phyloP scores from a whole-genome alignment of 2,113 vertebrate genomes.

The Paramormyrops kingsleyae region DNA sequence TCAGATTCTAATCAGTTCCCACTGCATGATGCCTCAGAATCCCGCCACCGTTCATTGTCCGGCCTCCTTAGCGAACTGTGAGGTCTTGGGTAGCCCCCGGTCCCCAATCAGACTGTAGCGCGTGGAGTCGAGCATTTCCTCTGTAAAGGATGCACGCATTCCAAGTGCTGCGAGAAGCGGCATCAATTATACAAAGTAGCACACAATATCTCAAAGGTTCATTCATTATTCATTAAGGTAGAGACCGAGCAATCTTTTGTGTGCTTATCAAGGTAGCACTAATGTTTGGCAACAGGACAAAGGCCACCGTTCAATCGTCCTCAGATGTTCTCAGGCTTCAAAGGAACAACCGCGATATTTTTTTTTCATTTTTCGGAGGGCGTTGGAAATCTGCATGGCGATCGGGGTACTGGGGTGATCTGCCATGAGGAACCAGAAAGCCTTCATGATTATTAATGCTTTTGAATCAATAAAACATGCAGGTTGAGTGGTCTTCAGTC shows the following conservation, averaged over 20 bases:
- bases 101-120: background rate
- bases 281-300: constrained; percentile 21
- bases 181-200: background rate
- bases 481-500: background rate
- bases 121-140: background rate
- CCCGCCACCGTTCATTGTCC: background rate
- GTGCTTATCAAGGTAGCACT: constrained; percentile 19
- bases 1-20: background rate
- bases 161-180: background rate
- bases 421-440: background rate
- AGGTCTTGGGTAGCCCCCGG: background rate
- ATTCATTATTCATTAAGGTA: constrained; percentile 36
- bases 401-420: background rate
- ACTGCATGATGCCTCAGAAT: background rate
- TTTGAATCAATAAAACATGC: background rate
- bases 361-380: background rate
- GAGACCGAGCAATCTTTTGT: constrained; percentile 25
- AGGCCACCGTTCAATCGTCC: constrained; percentile 1
- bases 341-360: background rate
- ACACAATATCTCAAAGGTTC: background rate
- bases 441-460: background rate
- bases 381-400: background rate
- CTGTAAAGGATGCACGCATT: background rate
- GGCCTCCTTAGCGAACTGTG: background rate
- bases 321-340: constrained; percentile 20